Evolutionary conservation across 2,888 invertebrate species (phyloP), one percentile per base, ranked within the genome.

Genomic region (Melieria crassipennis): DNA sequence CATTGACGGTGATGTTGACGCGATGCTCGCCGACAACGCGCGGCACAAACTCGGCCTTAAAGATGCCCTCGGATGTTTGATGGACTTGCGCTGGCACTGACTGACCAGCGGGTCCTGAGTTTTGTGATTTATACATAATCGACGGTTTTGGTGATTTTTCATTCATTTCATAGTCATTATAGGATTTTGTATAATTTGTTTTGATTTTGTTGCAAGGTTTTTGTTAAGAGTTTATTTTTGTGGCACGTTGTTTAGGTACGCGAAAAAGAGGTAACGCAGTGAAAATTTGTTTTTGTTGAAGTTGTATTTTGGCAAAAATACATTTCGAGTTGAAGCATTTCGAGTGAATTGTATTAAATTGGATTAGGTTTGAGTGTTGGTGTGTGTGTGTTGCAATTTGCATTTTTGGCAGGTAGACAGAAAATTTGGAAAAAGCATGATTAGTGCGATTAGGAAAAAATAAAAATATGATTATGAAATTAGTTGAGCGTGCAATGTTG

Each of bases 41-140:
- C 10, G 98, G 97, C 74, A 93, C 93, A 87, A 98, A 98, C 86
- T 98, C 96, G 4, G 97, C 96, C 76, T 92, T 91, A 88, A 95
- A 95, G 75, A 92, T 91, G 64, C 92, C 93, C 75, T 93, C 90
- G 76, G 94, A 94, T 73, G 93, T 92, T 82, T 95, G 92, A 82
- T 94, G 92, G 76, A 96, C 94, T 86, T 95, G 94, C 77, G 95
- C 95, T 73, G 95, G 94, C 80, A 96, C 93, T 75, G 94, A 92
- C 87, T 95, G 94, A 82, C 95, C 96, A 85, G 94, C 94, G 79
- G 97, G 97, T 89, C 96, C 97, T 97, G 77, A 69, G 74, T 30
- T 30, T 65, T 70, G 69, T 60, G 70, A 58, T 71, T 66, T 73
- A 69, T 75, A 68, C 72, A 72, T 70, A 67, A 55, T 65, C 72